Evolutionary conservation across 35 echinoderm and acorn worm genomes (phyloP), one percentile per base, ranked within the genome.

Genomic region (Chiridota heheva): DNA sequence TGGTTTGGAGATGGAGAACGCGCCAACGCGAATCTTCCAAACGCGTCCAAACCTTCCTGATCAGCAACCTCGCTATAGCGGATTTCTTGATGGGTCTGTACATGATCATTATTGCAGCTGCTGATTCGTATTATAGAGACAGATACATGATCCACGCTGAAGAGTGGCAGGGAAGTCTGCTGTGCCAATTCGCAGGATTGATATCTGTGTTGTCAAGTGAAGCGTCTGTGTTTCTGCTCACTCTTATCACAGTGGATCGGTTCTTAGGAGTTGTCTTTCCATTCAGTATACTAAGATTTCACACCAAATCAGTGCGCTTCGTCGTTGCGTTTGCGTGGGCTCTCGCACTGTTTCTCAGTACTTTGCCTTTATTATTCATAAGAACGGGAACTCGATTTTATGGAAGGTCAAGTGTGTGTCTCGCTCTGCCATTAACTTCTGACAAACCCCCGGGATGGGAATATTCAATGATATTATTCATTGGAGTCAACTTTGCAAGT

Each of bases 31-130:
- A 93, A 70, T 86, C 85, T 2, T 86, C 92, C 4, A 87, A 87
- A 51, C 67, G 75, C 29, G 89, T 97, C 8, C 94, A 97, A 60
- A 91, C 94, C 2, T 91, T 91, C 41, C 84, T 97, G 3, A 97
- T 97, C 68, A 72, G 79, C 0, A 97, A 97, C 45, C 88, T 97
- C 12, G 94, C 88, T 4, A 42, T 91, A 18, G 84, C 89, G 1
- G 94, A 97, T 47, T 78, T 91, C 44, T 37, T 91, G 31, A 91
- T 97, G 94, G 94, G 94, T 15, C 29, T 88, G n/a, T 97, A 97
- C 38, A 91, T 97, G 88, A 86, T 97, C 18, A 88, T 90, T 20
- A 97, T 97, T 30, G 94, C 89, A 17, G 79, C 70, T 10, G 95
- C 89, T 40, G 95, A 98, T 56, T 47, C 92, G 48, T 84, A 92